Base-by-base conservation (phyloP, 1,140 invertebrate species). In the Tetramorium simillimum region DNA sequence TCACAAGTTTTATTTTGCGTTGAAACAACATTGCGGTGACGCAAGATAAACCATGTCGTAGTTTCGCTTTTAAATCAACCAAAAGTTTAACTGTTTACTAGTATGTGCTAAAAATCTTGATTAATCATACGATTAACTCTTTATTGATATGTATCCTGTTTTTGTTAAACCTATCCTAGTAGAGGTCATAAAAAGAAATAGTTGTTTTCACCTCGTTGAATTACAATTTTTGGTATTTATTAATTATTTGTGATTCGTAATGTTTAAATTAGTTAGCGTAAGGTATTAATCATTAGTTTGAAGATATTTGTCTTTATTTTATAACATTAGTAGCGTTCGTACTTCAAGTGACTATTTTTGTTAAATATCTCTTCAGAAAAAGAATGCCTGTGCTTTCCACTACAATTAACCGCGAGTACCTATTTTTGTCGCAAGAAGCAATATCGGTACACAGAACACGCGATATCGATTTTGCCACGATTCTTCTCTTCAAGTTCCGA, bases 381-480 rank as follows among this genome's bases (percentile, higher is more conserved):
- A 49, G 10, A 60, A 46, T 53, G 21, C 18, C 14, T 51, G 65
- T n/a, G 12, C 21, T 69, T 62, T 69, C 49, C 16, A 28, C 2
- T 40, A 53, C 40, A 84, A 84, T 84, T 84, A 75, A 37, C 56
- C 28, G 16, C 53, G 28, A 84, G 24, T 37, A 58, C n/a, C 51
- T 82, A 84, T 73, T 84, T 84, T 73, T 73, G 80, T 60, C 69
- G 69, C 51, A 53, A 60, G 24, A 70, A 49, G 69, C 69, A 75
- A 73, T 84, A 84, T 84, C 40, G 28, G 43, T 16, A 84, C 65
- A 62, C 40, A 37, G 37, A 60, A 75, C 80, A 73, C 69, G 80
- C 40, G 53, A 73, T 73, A 84, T 84, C 80, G 69, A 84, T 84
- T 73, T 84, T 84, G 16, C 40, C 9, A n/a, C n/a, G 33, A 81